phyloP scores from a whole-genome alignment of 92 coral and sea anemone species.

The Anthopleura xanthogrammica region DNA sequence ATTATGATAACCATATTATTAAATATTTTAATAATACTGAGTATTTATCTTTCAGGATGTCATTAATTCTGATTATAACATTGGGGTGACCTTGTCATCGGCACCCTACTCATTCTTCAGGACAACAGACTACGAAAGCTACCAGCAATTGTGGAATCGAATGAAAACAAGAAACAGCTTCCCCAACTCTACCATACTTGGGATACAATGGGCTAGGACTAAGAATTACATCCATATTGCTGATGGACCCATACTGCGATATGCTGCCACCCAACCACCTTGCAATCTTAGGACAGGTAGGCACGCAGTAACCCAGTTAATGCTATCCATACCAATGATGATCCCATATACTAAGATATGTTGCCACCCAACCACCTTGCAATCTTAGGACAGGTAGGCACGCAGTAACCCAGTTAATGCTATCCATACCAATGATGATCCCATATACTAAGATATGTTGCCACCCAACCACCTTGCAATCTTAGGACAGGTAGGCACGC shows the following conservation, averaged over 20 bases:
- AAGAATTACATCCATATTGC: slow-evolving; percentile 43
- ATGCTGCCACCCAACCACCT: slow-evolving; percentile 49
- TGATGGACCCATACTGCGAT: slow-evolving; percentile 58
- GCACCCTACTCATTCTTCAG: slow-evolving; percentile 44
- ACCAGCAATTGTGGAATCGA: slow-evolving; percentile 49
- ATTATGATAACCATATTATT: no score
- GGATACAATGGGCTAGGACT: slow-evolving; percentile 54
- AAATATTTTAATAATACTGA: not conserved
- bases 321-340: no score
- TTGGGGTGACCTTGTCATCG: slow-evolving; percentile 48
- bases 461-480: no score
- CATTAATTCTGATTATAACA: slow-evolving; percentile 41
- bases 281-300: slow-evolving; percentile 58
- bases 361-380: no score
- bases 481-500: no score
- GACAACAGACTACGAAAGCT: slow-evolving; percentile 46
- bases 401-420: not conserved
- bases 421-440: no score
- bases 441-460: no score
- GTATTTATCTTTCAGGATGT: slow-evolving; percentile 37
- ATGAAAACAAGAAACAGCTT: slow-evolving; percentile 35
- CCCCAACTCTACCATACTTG: slow-evolving; percentile 35
- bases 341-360: no score
- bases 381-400: no score
- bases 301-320: not conserved